These are phyloP conservation scores for Tympanuchus pallidicinctus DNA, from an alignment of 2,113 vertebrate genomes.

Conservation along the genomic window DNA sequence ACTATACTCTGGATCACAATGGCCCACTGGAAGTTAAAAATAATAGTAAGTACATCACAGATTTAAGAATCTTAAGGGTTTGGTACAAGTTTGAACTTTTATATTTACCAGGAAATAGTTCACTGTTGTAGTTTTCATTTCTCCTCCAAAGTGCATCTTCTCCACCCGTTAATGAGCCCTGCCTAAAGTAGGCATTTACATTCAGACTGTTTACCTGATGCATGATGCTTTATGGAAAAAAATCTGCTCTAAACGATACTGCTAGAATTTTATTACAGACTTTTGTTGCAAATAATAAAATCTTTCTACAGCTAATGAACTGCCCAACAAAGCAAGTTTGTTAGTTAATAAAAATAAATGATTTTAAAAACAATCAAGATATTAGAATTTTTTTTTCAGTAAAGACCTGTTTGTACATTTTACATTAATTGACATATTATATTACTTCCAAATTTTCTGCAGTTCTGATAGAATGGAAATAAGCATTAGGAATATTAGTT, in stretches of 20 bases:
- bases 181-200: conserved; percentile 73
- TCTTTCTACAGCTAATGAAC: conserved; percentile 72
- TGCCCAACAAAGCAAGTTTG: conserved; percentile 75
- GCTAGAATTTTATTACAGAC: conserved; percentile 63
- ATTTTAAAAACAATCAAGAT: conserved; percentile 68
- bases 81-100: neutral
- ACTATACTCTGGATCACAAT: neutral
- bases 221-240: conserved; percentile 69
- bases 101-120: neutral
- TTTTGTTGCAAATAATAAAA: conserved; percentile 72
- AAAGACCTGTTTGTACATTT: conserved; percentile 32
- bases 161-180: conserved; percentile 59
- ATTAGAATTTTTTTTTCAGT: conserved; percentile 52
- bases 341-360: conserved; percentile 78
- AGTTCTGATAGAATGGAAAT: conserved; percentile 47
- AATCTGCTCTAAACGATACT: conserved; percentile 64
- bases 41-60: neutral
- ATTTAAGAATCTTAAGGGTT: neutral
- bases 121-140: conserved; percentile 28
- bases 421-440: conserved; percentile 48
- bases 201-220: conserved; percentile 75
- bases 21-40: neutral
- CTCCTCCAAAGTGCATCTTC: conserved; percentile 62
- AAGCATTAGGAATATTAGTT: neutral
- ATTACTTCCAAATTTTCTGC: conserved; percentile 39